These are phyloP conservation scores for Gerosis bhagava DNA, from an alignment of 2,888 invertebrate genomes.

Conservation along the genomic window DNA sequence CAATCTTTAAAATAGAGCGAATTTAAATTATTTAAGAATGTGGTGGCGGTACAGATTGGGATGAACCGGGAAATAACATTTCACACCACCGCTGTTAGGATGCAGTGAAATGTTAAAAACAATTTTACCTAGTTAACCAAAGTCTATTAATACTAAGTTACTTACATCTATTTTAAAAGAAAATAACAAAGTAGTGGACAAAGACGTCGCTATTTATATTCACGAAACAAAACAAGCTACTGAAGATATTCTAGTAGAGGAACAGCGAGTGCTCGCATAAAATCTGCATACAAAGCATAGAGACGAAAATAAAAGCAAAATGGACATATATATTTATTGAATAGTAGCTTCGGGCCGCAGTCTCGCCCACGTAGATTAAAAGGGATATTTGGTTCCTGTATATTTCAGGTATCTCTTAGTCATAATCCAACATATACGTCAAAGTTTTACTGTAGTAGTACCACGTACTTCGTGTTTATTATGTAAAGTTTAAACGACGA, in stretches of 20 bases:
- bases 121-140: too few species aligned
- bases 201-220: slow-evolving; percentile 25
- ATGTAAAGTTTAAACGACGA: too few species aligned
- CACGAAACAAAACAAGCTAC: slow-evolving; percentile 25
- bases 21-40: too few species aligned
- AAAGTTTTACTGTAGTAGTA: too few species aligned
- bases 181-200: slow-evolving; percentile 11
- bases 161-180: slow-evolving; percentile 1
- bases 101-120: too few species aligned
- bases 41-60: too few species aligned
- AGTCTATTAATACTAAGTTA: too few species aligned
- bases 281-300: slow-evolving; percentile 61
- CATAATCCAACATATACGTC: neutral
- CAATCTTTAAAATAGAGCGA: too few species aligned
- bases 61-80: too few species aligned
- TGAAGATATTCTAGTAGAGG: slow-evolving; percentile 36
- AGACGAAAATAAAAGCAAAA: slow-evolving; percentile 45
- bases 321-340: slow-evolving; percentile 52
- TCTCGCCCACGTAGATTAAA: slow-evolving; percentile 27
- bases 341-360: slow-evolving; percentile 33
- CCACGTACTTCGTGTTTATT: too few species aligned
- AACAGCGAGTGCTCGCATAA: slow-evolving; percentile 41
- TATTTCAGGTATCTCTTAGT: slow-evolving; percentile 9
- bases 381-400: slow-evolving; percentile 22
- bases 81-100: too few species aligned